Base-by-base conservation (phyloP, 2,113 vertebrate genomes). In the Cyphomyrus discorhynchus region DNA sequence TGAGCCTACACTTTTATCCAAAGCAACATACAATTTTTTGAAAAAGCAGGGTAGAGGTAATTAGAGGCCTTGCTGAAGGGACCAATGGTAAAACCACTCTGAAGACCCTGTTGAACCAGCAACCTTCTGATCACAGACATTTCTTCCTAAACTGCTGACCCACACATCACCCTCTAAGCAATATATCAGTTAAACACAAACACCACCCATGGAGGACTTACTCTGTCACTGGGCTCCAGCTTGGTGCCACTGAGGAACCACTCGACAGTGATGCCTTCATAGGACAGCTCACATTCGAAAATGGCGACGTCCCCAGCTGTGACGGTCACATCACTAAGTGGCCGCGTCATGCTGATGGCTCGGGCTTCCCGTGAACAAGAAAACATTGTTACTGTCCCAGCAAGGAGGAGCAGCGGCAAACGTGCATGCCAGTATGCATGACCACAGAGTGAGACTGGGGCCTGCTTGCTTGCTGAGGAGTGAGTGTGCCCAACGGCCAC, bases 201-300 rank as follows among this genome's bases (percentile, higher is more conserved):
- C 46, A 74, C 42, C 45, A 24, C 35, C 39, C 3, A 47, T n/a
- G 24, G 19, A 52, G 47, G 31, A 95, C 95, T 96, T 97, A 99
- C 98, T 96, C 97, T 97, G 70, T 99, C 97, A 39, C 96, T 96
- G 24, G 97, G 95, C 91, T 99, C 98, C 94, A 99, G 92, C 93
- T 98, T 98, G 90, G 96, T 96, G 91, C 95, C 97, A 93, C 95
- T 96, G 91, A 99, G 95, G 94, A 98, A 97, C 98, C 98, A 99
- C 90, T 99, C 97, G 90, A 99, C 98, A 4, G 96, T 92, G 89
- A 99, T 98, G 92, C 96, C 98, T 90, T 99, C 98, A 2, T 97
- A 99, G 2, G 98, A 99, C 74, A 99, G 97, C 93, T 99, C 98
- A 0, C 98, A 99, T 46, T 99, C 96, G 2, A 99, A 99, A 90